Evolutionary conservation across 2,888 invertebrate genomes (phyloP).

Genomic region (Epinotia brunnichana): DNA sequence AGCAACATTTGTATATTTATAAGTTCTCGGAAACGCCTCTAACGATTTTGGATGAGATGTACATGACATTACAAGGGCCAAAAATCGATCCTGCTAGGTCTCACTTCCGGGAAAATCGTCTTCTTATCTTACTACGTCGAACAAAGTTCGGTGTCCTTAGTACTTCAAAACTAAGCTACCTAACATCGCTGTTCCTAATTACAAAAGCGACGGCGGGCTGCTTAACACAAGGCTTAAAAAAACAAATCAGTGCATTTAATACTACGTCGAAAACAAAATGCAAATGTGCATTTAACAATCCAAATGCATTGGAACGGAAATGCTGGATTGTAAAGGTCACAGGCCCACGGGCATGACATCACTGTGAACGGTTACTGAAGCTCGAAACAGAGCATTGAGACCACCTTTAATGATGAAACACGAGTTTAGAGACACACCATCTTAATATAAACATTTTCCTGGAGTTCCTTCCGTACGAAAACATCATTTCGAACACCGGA

Average conservation of each 20-base stretch:
- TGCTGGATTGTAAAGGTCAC: slow-evolving; percentile 41
- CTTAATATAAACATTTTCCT: not conserved
- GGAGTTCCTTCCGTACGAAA: too few relatives aligned
- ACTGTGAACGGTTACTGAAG: slow-evolving; percentile 28
- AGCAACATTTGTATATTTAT: too few relatives aligned
- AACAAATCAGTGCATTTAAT: slow-evolving; percentile 22
- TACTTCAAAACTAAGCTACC: not conserved
- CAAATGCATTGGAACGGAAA: slow-evolving; percentile 42
- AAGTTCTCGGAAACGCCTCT: too few relatives aligned
- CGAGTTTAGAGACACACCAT: not conserved
- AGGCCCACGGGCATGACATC: slow-evolving; percentile 37
- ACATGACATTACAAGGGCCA: too few relatives aligned
- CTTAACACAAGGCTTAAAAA: not conserved
- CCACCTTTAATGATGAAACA: not conserved
- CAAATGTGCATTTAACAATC: slow-evolving; percentile 42
- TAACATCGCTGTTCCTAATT: not conserved
- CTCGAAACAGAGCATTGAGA: slow-evolving; percentile 4
- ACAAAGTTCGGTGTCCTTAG: not conserved
- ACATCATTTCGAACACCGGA: not conserved
- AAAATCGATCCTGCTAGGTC: too few relatives aligned
- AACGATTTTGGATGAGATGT: not conserved
- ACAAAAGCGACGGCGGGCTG: too few relatives aligned
- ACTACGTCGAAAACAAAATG: slow-evolving; percentile 38
- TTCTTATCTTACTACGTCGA: not conserved
- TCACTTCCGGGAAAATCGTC: too few relatives aligned